Conservation (phyloP, 2,797 vertebrate species). For the Knipowitschia caucasica region DNA sequence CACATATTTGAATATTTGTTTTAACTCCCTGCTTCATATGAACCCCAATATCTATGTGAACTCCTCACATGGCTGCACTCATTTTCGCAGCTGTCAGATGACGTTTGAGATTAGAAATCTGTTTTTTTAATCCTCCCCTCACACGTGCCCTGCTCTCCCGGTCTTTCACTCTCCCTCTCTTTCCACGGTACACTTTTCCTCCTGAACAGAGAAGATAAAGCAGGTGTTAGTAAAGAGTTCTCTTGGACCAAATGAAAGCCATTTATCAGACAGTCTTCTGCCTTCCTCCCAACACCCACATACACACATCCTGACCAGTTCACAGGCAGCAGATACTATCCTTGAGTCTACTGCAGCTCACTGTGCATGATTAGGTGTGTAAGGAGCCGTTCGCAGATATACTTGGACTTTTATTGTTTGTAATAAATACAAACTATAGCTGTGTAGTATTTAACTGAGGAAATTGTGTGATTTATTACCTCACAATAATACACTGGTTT, state of each 20-base stretch:
- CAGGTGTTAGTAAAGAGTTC: constrained; percentile 56
- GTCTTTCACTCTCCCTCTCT: neutral
- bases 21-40: constrained; percentile 28
- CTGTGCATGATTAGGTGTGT: constrained; percentile 51
- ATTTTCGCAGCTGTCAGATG: constrained; percentile 29
- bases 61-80: constrained; percentile 29
- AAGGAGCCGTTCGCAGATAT: constrained; percentile 37
- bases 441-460: constrained; percentile 1
- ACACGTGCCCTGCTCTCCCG: neutral
- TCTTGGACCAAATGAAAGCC: constrained; percentile 59
- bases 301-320: constrained; percentile 28
- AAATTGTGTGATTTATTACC: neutral
- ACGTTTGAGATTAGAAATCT: constrained; percentile 44
- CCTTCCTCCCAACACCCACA: constrained; percentile 35
- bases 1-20: constrained; percentile 41
- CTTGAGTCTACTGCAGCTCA: constrained; percentile 40
- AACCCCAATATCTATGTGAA: constrained; percentile 34
- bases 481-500: neutral
- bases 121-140: constrained; percentile 11
- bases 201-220: constrained; percentile 62
- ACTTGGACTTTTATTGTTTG: constrained; percentile 28
- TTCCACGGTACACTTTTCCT: constrained; percentile 20
- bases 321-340: constrained; percentile 39
- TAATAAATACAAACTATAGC: constrained; percentile 15
- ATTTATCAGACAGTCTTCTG: constrained; percentile 61